Base-by-base conservation (phyloP, 2,113 vertebrate genomes). In the Reinhardtius hippoglossoides region DNA sequence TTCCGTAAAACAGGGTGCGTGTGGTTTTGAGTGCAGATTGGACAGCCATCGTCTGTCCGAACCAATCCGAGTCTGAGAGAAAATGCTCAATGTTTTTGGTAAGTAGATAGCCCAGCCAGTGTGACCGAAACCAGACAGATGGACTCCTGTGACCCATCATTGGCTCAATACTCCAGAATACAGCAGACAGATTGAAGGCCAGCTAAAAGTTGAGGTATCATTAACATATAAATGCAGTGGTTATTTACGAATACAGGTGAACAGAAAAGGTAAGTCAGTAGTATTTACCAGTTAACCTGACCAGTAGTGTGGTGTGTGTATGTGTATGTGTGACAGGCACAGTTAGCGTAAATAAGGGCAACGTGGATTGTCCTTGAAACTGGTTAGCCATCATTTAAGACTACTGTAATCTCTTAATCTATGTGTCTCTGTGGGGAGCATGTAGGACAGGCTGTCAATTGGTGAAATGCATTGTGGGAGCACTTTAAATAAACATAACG, bases 321-420 rank as follows among this genome's bases (percentile, higher is more conserved):
- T 35, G 67, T 60, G 61, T 6, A 3, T 35, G 67, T 60, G 61
- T 6, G 46, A 23, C 67, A 46, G 44, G 21, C 5, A 4, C 57
- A 78, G 71, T 46, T 62, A 74, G 42, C 66, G 56, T 64, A 75
- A 73, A 56, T 26, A 56, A 80, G 85, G 74, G 63, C 58, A 77
- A 35, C 26, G 3, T 20, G 16, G 74, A 87, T 66, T 83, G 86
- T 71, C 90, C 90, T 93, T 91, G 83, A 82, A 79, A 65, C 21
- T 72, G 71, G 27, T 72, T 83, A 59, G 64, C 64, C 31, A 76
- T 85, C 74, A 82, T 77, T 74, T 86, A 81, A 88, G 83, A 81
- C 80, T 61, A 67, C 66, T 52, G 54, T 94, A 94, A 95, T 93
- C 94, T 91, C 67, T 84, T 94, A 90, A 94, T 92, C 83, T 81